Conservation (phyloP, 2,113 vertebrate genomes). For the Pithys albifrons region DNA sequence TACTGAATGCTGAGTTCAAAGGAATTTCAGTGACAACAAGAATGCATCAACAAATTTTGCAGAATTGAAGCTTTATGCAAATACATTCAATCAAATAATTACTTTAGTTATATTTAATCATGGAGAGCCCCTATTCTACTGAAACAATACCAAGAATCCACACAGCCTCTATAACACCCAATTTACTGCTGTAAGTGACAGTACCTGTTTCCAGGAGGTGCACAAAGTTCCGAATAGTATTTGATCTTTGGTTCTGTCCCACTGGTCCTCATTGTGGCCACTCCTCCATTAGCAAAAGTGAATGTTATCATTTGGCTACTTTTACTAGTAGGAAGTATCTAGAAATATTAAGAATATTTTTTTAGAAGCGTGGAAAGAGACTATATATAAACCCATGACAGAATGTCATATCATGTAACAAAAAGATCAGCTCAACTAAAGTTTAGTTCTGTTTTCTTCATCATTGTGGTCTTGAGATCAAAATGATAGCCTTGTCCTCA, state of each 20-base stretch:
- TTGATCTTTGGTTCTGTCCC: constrained; percentile 98
- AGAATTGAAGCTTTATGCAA: background rate
- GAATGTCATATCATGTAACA: background rate
- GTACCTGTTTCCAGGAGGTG: constrained; percentile 93
- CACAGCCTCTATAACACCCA: background rate
- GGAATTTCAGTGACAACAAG: background rate
- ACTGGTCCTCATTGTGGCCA: constrained; percentile 95
- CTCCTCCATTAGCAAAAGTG: constrained; percentile 90
- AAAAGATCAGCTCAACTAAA: background rate
- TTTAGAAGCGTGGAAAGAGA: background rate
- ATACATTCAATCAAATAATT: background rate
- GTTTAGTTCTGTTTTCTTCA: background rate
- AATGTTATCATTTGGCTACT: constrained; percentile 99
- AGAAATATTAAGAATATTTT: background rate
- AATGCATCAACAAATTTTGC: background rate
- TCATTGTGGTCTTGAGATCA: background rate
- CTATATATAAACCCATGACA: background rate
- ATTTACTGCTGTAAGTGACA: background rate
- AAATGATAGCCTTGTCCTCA: background rate
- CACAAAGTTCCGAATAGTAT: constrained; percentile 94
- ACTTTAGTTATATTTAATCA: background rate
- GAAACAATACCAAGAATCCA: background rate
- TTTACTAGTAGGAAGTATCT: constrained; percentile 92
- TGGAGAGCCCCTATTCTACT: background rate
- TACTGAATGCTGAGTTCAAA: background rate